Percentiles rank a stretch among this genome's conserved stretches.
Conservation (phyloP, 1,140 invertebrate species). For the Microvelia longipes region DNA sequence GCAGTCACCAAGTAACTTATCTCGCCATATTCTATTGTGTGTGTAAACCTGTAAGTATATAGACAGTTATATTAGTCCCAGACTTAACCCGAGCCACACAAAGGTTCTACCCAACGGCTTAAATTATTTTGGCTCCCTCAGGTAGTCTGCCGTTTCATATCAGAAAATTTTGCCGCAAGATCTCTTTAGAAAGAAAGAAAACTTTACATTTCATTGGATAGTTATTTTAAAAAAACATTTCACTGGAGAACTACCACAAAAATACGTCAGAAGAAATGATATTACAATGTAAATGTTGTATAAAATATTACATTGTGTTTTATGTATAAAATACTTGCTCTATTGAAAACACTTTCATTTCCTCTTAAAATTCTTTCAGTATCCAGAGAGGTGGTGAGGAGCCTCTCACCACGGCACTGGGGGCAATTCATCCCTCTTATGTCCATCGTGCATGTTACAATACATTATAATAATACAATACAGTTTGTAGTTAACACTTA, state of each 20-base stretch:
- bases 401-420: too few species aligned
- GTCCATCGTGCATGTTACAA: too few species aligned
- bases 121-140: background rate
- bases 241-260: too few species aligned
- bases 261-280: background rate
- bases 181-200: background rate
- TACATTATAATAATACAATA: too few species aligned
- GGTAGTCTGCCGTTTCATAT: background rate
- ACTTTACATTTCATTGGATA: background rate
- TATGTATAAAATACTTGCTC: too few species aligned
- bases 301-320: too few species aligned
- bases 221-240: too few species aligned
- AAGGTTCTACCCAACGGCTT: background rate
- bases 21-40: conserved; percentile 15
- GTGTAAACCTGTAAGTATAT: conserved; percentile 19
- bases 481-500: too few species aligned
- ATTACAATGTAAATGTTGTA: background rate
- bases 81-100: background rate
- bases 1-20: conserved; percentile 22
- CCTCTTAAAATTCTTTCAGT: too few species aligned
- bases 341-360: too few species aligned
- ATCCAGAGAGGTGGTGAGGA: too few species aligned
- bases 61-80: background rate
- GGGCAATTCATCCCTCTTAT: too few species aligned
- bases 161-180: background rate